Conservation (phyloP, 2,888 invertebrate genomes). For the Malacosoma neustria region DNA sequence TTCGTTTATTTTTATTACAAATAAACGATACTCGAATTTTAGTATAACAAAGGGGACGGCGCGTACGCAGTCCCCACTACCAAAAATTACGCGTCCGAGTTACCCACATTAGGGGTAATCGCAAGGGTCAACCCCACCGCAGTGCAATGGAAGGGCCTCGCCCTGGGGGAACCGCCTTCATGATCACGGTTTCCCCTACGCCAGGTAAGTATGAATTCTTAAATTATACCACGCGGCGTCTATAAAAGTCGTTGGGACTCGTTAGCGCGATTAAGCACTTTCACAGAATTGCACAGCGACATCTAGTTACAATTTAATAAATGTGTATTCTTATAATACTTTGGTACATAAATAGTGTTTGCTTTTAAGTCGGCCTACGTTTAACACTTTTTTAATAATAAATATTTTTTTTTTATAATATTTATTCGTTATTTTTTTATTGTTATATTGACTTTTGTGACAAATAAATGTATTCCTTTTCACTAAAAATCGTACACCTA, state of each 20-base stretch:
- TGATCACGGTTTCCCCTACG: constrained; percentile 42
- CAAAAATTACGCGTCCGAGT: constrained; percentile 41
- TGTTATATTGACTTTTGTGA: no score
- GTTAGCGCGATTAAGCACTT: constrained; percentile 17
- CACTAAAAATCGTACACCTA: no score
- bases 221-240: not conserved
- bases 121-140: constrained; percentile 38
- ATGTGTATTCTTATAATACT: no score
- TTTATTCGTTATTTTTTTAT: no score
- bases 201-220: constrained; percentile 34
- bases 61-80: constrained; percentile 43
- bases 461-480: no score
- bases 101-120: constrained; percentile 41
- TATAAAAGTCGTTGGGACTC: constrained; percentile 12
- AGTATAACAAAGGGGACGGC: constrained; percentile 36
- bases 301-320: not conserved
- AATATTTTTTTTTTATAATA: no score
- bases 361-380: no score
- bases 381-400: no score
- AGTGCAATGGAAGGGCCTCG: constrained; percentile 38
- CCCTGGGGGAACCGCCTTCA: constrained; percentile 39
- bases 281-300: not conserved
- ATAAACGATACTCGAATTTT: no score
- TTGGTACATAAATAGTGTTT: no score
- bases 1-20: no score